phyloP scores from a whole-genome alignment of 2,113 vertebrate species.

The Microcebus jonahi region DNA sequence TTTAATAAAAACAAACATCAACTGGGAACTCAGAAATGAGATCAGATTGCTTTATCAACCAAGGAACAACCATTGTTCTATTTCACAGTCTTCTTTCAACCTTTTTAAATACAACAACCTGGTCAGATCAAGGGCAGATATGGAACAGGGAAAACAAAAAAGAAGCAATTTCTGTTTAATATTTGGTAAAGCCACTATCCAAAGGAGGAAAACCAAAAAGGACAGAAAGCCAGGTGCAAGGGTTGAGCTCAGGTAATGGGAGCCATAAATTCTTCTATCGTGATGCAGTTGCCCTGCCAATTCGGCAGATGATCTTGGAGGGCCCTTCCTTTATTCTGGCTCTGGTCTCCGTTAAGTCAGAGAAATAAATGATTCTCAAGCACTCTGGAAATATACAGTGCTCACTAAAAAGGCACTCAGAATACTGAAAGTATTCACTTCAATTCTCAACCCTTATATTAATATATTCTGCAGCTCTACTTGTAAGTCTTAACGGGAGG shows the following conservation, averaged over 20 bases:
- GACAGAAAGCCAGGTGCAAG: not conserved
- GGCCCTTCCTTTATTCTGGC: not conserved
- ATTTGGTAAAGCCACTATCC: slow-evolving; percentile 1
- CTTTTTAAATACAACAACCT: slow-evolving; percentile 38
- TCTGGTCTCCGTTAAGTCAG: not conserved
- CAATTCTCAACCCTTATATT: not conserved
- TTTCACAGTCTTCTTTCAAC: slow-evolving; percentile 51
- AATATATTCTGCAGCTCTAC: not conserved
- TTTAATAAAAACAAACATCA: slow-evolving; percentile 87
- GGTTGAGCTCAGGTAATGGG: not conserved
- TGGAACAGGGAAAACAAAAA: not conserved
- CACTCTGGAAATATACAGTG: not conserved
- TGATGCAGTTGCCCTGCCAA: not conserved
- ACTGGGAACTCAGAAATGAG: slow-evolving; percentile 82
- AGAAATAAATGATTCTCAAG: slow-evolving; percentile 22
- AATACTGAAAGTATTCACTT: not conserved
- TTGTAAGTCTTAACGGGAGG: not conserved
- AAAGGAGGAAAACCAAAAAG: not conserved
- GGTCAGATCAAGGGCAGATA: slow-evolving; percentile 55
- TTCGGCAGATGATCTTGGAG: not conserved
- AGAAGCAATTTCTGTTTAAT: not conserved
- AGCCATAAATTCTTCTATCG: not conserved
- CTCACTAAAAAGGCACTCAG: not conserved
- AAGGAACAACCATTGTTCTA: slow-evolving; percentile 65
- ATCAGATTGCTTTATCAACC: slow-evolving; percentile 81